Conservation (phyloP, 2,113 vertebrate genomes). For the Leuciscus idus region DNA sequence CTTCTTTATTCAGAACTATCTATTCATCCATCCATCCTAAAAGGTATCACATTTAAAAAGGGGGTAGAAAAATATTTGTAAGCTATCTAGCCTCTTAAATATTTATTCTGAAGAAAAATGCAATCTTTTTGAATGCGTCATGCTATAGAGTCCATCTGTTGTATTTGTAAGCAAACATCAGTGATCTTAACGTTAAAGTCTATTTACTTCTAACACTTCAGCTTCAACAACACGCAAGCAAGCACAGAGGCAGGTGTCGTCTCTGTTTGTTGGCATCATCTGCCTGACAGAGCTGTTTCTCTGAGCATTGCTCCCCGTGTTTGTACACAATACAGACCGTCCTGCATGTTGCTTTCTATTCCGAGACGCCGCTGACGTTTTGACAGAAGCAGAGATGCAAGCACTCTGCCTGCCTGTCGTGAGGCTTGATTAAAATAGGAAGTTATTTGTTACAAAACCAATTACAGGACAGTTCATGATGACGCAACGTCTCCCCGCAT, state of each 20-base stretch:
- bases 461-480: constrained; percentile 74
- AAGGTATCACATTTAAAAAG: no score
- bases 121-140: background rate
- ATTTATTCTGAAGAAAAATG: constrained; percentile 8
- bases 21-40: no score
- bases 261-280: constrained; percentile 66
- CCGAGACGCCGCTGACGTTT: constrained; percentile 67
- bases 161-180: constrained; percentile 12
- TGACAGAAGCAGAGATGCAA: constrained; percentile 68
- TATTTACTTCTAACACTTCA: constrained; percentile 15
- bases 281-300: constrained; percentile 67
- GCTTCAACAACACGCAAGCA: background rate
- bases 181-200: constrained; percentile 27
- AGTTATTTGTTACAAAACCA: constrained; percentile 72
- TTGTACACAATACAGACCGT: constrained; percentile 69
- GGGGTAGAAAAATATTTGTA: background rate
- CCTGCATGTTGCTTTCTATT: constrained; percentile 58
- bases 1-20: no score
- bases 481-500: constrained; percentile 58
- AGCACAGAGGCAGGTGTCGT: constrained; percentile 20
- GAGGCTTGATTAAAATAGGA: constrained; percentile 60
- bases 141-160: constrained; percentile 3
- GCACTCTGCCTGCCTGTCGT: constrained; percentile 62
- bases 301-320: constrained; percentile 63
- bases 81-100: no score